These are phyloP conservation scores for Aphis gossypii DNA, from an alignment of 1,140 invertebrate genomes.

Conservation along the genomic window DNA sequence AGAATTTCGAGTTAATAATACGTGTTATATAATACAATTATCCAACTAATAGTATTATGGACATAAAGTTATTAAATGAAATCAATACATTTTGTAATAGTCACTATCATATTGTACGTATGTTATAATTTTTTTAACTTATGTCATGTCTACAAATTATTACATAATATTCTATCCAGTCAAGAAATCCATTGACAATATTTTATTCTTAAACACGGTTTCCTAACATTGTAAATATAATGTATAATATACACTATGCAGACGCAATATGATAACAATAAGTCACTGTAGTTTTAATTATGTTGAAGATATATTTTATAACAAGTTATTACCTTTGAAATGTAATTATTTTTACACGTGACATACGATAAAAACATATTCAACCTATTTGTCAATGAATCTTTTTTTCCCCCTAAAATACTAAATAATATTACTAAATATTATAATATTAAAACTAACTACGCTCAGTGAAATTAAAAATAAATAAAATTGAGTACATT, in stretches of 20 bases:
- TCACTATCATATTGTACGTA: background rate
- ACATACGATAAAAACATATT: too few species aligned
- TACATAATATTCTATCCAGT: background rate
- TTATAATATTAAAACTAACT: too few species aligned
- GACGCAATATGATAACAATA: background rate
- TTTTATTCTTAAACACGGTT: background rate
- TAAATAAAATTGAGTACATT: too few species aligned
- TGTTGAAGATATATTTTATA: background rate
- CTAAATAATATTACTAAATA: too few species aligned
- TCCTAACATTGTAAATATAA: background rate
- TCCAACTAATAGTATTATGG: background rate
- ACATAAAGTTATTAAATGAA: conserved; percentile 5
- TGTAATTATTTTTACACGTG: too few species aligned
- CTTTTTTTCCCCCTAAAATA: too few species aligned
- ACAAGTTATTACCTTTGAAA: too few species aligned
- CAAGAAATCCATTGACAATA: background rate
- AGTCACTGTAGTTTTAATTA: background rate
- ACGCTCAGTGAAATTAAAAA: too few species aligned
- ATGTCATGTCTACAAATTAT: background rate
- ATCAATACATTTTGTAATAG: background rate
- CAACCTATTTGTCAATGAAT: too few species aligned
- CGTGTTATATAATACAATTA: background rate
- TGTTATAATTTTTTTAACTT: background rate
- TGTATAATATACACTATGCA: background rate
- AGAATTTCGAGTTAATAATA: background rate